Conservation (phyloP, 2,113 vertebrate genomes). For the Paracanthobrama guichenoti region DNA sequence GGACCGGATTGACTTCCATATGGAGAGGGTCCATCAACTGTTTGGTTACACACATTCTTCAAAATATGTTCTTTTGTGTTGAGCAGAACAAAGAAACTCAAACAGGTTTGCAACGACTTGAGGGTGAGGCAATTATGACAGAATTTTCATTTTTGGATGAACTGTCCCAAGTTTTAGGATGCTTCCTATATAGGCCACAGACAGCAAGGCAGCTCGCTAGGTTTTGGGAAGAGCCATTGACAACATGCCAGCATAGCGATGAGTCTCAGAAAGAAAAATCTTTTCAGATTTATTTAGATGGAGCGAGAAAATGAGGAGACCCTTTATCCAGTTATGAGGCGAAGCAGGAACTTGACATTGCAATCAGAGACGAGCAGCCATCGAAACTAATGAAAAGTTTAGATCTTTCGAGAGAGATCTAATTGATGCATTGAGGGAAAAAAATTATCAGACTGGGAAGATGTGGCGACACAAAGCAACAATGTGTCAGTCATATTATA, state of each 20-base stretch:
- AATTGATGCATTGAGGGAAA: not conserved
- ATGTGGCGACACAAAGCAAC: conserved; percentile 5
- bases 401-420: conserved; percentile 36
- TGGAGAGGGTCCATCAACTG: no score
- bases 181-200: not conserved
- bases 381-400: conserved; percentile 54
- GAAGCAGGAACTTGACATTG: conserved; percentile 66
- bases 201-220: conserved; percentile 21
- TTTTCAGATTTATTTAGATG: conserved; percentile 59
- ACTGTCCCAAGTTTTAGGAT: not conserved
- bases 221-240: not conserved
- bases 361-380: conserved; percentile 55
- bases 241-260: not conserved
- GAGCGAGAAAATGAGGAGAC: conserved; percentile 33
- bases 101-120: no score
- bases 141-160: no score
- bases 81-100: no score
- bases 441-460: not conserved
- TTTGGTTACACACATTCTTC: no score
- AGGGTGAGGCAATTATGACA: no score
- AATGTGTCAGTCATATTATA: conserved; percentile 37
- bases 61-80: no score
- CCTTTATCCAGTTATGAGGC: conserved; percentile 59
- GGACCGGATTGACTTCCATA: no score
- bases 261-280: conserved; percentile 53